Evolutionary conservation across 2,797 vertebrate genomes (phyloP), one percentile per base, ranked within the genome.

Genomic region (Acipenser ruthenus): DNA sequence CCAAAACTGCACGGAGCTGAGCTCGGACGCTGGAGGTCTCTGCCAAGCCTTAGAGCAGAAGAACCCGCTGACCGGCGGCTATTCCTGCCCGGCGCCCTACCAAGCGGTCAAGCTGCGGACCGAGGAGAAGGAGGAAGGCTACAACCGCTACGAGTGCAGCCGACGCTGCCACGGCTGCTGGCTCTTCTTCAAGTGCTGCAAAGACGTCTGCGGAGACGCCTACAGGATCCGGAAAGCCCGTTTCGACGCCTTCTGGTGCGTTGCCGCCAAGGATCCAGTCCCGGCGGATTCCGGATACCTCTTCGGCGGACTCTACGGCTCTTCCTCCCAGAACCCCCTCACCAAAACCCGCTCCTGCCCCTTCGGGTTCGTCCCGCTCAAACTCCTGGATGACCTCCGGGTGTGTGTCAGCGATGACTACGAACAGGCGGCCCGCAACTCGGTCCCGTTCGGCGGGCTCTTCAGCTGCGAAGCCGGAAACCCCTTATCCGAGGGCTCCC

Each of bases 401-500:
- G 82, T 97, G 50, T 97, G 95, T 0, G 63, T 89, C 37, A 95
- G 93, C 67, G 83, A 79, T 0, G 93, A 97, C 75, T 93, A 90
- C 0, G 94, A 95, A 73, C 0, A 1, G 0, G 90, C 82, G 0
- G 72, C 78, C 10, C 77, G 7, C 61, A 85, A 84, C 7, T 74
- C 90, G 0, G 87, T 94, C 11, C 85, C 90, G 2, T 96, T 97
- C 0, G 95, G 90, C 6, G 95, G 95, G 10, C 89, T 97, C 78
- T 95, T 97, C 70, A 95, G 93, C 77, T 97, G 94, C 65, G 71
- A 86, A n/a, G 78, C 81, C 1, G 84, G 72, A 62, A 97, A 97
- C 75, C 89, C 89, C 0, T 70, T 95, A 72, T 84, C 77, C 0
- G 70, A 49, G 0, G 47, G 6, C 59, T 76, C 86, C 50, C 64